These are phyloP conservation scores for Macrotis lagotis DNA, from an alignment of 2,113 vertebrate species.

Conservation along the genomic window DNA sequence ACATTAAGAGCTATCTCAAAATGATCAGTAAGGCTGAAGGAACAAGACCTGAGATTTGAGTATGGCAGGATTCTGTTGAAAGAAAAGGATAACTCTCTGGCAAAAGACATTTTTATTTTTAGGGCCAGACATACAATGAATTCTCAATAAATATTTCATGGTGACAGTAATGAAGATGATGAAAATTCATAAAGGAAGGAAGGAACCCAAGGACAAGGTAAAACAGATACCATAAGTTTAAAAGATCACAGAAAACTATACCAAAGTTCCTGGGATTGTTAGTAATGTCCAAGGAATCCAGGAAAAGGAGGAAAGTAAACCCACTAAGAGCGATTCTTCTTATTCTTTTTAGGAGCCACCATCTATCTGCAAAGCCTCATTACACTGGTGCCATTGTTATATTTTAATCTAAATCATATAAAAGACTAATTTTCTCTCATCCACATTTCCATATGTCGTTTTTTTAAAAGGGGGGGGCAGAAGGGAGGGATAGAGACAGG, in stretches of 20 bases:
- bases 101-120: slow-evolving; percentile 34
- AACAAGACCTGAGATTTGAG: background rate
- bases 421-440: slow-evolving; percentile 15
- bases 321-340: background rate
- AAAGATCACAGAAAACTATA: slow-evolving; percentile 27
- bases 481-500: background rate
- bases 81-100: background rate
- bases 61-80: background rate
- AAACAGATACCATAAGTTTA: background rate
- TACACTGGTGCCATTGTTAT: background rate
- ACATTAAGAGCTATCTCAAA: background rate
- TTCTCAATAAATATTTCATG: slow-evolving; percentile 46
- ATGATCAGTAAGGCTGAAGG: background rate
- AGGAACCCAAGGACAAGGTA: slow-evolving; percentile 38
- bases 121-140: background rate
- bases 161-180: slow-evolving; percentile 24
- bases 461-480: background rate
- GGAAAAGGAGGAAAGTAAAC: slow-evolving; percentile 36
- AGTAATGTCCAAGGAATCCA: background rate
- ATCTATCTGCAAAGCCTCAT: background rate
- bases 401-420: background rate
- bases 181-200: slow-evolving; percentile 42
- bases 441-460: background rate
- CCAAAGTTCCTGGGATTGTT: slow-evolving; percentile 2
- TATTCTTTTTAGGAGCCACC: background rate